Percentiles rank a stretch among this genome's conserved stretches.
These are phyloP conservation scores for Kuschelorhynchus macadamiae DNA, from an alignment of 2,888 invertebrate species.

Conservation along the genomic window DNA sequence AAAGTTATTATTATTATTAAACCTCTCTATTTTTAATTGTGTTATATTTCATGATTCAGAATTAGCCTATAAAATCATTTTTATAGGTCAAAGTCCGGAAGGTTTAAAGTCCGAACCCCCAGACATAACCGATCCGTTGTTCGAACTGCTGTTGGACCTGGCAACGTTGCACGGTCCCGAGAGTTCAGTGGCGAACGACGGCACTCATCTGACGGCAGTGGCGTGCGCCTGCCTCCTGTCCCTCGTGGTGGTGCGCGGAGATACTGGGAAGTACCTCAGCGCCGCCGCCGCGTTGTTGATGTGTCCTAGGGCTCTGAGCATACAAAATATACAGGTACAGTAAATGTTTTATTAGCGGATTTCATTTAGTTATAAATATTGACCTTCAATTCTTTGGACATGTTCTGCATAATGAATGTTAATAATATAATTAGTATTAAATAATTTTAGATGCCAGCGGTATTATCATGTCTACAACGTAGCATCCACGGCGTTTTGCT, in stretches of 20 bases:
- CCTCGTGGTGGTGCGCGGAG: constrained; percentile 92
- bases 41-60: not conserved
- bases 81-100: constrained; percentile 82
- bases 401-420: no score
- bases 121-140: constrained; percentile 84
- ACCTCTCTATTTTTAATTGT: no score
- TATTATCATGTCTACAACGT: constrained; percentile 87
- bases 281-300: constrained; percentile 91
- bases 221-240: constrained; percentile 94
- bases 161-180: constrained; percentile 79
- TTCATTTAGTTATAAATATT: no score
- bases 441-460: constrained; percentile 83
- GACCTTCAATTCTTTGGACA: no score
- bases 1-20: not conserved
- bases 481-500: constrained; percentile 91
- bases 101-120: constrained; percentile 86
- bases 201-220: constrained; percentile 84
- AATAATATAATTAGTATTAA: no score
- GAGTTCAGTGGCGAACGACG: constrained; percentile 74
- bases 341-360: not conserved
- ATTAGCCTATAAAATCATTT: no score
- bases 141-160: constrained; percentile 86
- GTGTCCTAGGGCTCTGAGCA: constrained; percentile 83
- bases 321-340: constrained; percentile 83
- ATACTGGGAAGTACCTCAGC: constrained; percentile 90